These are phyloP conservation scores for Scolopax rusticola DNA, from an alignment of 2,797 vertebrate species.

Conservation along the genomic window DNA sequence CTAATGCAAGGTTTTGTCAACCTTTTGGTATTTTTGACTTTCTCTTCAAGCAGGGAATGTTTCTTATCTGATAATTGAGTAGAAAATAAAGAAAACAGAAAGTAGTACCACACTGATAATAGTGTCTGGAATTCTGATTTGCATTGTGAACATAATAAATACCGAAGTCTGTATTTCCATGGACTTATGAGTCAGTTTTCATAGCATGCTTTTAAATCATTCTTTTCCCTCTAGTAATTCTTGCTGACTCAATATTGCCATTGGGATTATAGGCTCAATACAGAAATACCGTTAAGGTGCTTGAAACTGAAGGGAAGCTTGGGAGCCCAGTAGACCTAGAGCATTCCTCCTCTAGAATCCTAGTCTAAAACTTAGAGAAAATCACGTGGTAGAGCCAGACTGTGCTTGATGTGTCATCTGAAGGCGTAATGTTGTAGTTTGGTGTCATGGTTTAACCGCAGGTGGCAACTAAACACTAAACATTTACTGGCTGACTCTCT, in stretches of 20 bases:
- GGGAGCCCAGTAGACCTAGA: background rate
- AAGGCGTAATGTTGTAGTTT: background rate
- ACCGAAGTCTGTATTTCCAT: background rate
- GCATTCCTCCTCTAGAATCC: background rate
- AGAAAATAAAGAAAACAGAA: background rate
- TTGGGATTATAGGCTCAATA: background rate
- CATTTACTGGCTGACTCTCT: accelerated
- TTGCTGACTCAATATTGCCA: background rate
- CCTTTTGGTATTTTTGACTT: background rate
- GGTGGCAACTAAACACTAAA: background rate
- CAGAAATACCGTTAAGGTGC: background rate
- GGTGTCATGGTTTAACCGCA: background rate
- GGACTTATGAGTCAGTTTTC: background rate
- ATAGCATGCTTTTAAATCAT: background rate
- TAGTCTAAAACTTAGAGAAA: background rate
- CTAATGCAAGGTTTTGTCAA: background rate
- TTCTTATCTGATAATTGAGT: background rate
- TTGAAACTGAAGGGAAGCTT: background rate
- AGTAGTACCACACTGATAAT: background rate
- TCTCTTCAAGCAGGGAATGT: background rate
- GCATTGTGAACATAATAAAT: background rate
- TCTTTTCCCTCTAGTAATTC: background rate
- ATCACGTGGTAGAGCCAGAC: background rate
- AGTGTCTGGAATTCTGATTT: background rate
- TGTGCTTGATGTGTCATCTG: background rate